These are phyloP conservation scores for Mus spicilegus DNA, from an alignment of 2,113 vertebrate species.

Conservation along the genomic window DNA sequence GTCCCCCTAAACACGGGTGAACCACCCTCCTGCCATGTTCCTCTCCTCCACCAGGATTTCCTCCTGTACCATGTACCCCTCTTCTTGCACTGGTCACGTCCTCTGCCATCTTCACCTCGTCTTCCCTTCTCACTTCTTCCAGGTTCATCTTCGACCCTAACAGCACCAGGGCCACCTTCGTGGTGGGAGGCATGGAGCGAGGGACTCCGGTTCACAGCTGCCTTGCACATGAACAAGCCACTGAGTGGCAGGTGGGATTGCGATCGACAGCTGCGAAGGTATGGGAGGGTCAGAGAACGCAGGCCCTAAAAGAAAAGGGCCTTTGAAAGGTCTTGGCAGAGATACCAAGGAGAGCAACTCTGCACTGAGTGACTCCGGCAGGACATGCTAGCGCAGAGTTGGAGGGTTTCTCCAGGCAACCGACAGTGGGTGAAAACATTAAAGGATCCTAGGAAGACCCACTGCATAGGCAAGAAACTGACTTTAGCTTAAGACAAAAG, in stretches of 20 bases:
- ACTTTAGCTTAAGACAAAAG: slow-evolving; percentile 52
- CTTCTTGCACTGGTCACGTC: not conserved
- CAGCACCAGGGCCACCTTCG: not conserved
- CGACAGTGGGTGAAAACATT: not conserved
- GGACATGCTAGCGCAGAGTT: not conserved
- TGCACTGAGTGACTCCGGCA: not conserved
- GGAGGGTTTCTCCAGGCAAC: not conserved
- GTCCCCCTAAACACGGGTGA: not conserved
- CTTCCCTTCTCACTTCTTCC: not conserved
- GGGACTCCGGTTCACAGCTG: not conserved
- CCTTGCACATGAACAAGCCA: fast-evolving
- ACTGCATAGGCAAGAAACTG: not conserved
- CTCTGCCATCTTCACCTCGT: not conserved
- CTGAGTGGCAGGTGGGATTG: not conserved
- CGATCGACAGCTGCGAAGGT: not conserved
- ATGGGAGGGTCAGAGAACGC: not conserved
- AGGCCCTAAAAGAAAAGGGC: not conserved
- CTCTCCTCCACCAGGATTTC: not conserved
- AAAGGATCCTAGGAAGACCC: slow-evolving; percentile 7
- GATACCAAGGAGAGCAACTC: not conserved
- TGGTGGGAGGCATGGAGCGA: not conserved
- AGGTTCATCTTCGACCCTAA: too few species aligned
- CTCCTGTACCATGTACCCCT: not conserved
- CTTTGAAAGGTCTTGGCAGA: not conserved
- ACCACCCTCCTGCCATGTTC: not conserved